phyloP scores from a whole-genome alignment of 2,113 vertebrate genomes.

The Lontra canadensis region DNA sequence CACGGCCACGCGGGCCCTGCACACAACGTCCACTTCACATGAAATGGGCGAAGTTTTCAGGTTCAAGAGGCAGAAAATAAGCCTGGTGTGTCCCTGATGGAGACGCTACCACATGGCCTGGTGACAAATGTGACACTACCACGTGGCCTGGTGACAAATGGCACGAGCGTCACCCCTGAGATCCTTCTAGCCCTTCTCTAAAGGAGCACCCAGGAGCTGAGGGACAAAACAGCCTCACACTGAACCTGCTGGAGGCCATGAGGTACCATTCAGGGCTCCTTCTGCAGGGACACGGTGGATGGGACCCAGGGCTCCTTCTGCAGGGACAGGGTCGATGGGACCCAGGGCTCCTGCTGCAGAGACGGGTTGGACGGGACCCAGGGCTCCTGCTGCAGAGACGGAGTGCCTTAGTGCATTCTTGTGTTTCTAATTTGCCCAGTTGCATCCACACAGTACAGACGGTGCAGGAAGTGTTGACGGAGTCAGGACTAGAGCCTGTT shows the following conservation, averaged over 20 bases:
- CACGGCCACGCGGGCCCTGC: not conserved
- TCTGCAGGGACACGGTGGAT: too few relatives aligned
- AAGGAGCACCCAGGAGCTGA: not conserved
- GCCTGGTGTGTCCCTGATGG: not conserved
- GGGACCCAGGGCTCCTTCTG: too few relatives aligned
- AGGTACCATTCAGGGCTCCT: not conserved
- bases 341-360: not conserved
- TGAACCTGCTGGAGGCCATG: not conserved
- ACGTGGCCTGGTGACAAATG: not conserved
- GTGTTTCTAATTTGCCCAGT: rapidly evolving
- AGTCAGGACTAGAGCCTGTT: rapidly evolving
- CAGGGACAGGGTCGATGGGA: rapidly evolving
- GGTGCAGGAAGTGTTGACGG: rapidly evolving
- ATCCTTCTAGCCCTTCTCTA: not conserved
- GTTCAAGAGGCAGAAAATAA: not conserved
- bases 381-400: rapidly evolving
- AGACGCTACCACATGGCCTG: not conserved
- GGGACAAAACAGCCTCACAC: not conserved
- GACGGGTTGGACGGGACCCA: rapidly evolving
- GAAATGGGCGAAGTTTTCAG: not conserved
- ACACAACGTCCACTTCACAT: rapidly evolving
- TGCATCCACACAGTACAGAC: not conserved
- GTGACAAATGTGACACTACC: not conserved
- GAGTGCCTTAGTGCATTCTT: not conserved
- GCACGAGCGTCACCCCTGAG: not conserved